A percentile compares a stretch with the other conserved stretches of the same genome.
These are phyloP conservation scores for Lasiurus cinereus DNA, from an alignment of 2,113 vertebrate species.

Conservation along the genomic window DNA sequence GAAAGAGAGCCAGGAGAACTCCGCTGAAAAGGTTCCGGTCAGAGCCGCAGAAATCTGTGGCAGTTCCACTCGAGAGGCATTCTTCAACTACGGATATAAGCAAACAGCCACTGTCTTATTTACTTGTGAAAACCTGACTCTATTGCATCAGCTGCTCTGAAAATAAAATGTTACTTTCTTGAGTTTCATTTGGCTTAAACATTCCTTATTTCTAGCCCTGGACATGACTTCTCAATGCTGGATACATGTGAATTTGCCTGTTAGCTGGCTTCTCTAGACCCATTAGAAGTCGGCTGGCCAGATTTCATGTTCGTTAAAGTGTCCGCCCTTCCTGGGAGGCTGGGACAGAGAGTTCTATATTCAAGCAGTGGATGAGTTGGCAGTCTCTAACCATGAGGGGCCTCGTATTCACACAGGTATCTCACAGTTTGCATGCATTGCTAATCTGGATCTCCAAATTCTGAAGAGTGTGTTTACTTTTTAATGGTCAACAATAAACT, in stretches of 20 bases:
- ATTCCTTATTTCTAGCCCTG: slow-evolving; percentile 68
- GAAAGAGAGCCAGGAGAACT: slow-evolving; percentile 48
- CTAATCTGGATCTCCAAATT: background rate
- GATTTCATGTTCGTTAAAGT: background rate
- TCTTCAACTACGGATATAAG: slow-evolving; percentile 63
- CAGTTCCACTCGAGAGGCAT: slow-evolving; percentile 40
- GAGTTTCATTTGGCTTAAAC: slow-evolving; percentile 70
- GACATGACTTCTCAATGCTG: background rate
- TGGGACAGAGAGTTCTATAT: background rate
- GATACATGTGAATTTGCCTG: background rate
- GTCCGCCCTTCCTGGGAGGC: background rate
- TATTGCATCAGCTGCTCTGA: slow-evolving; percentile 78
- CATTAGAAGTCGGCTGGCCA: background rate
- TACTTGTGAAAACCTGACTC: slow-evolving; percentile 78
- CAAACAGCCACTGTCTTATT: slow-evolving; percentile 72
- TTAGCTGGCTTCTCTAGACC: background rate
- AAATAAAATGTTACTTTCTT: slow-evolving; percentile 78
- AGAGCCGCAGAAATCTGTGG: slow-evolving; percentile 52
- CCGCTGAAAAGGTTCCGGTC: slow-evolving; percentile 27
- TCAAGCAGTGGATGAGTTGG: too few species aligned
- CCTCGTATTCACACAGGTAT: background rate
- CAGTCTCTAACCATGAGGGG: background rate
- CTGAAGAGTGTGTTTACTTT: background rate
- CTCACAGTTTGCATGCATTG: background rate
- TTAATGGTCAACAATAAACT: background rate